Evolutionary conservation across 2,797 vertebrate genomes (phyloP).

Genomic region (Darevskia nairensis): DNA sequence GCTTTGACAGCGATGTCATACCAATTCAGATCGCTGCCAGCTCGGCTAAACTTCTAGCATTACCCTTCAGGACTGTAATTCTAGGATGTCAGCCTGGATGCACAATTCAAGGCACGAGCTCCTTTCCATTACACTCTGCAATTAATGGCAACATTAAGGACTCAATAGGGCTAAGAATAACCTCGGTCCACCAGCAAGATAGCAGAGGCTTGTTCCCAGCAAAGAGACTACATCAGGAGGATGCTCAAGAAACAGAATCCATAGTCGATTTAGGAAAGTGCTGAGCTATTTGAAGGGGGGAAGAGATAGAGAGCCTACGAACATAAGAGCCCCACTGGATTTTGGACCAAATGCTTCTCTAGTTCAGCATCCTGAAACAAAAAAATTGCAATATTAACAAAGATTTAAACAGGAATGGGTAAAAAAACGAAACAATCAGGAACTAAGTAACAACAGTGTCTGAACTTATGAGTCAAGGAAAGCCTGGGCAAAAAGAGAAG

Average conservation of each 20-base stretch:
- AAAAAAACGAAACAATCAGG: no score
- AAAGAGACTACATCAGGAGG: background rate
- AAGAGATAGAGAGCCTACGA: no score
- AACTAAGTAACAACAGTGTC: no score
- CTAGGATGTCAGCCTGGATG: background rate
- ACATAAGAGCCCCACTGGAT: no score
- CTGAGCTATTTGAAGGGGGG: background rate
- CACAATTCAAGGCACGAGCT: background rate
- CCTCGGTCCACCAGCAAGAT: background rate
- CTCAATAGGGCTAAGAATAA: conserved; percentile 18
- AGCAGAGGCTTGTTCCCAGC: background rate
- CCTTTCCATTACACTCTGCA: conserved; percentile 7
- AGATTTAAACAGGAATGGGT: no score
- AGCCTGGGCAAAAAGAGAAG: no score
- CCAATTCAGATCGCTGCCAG: conserved; percentile 37
- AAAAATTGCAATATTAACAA: no score
- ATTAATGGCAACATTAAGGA: conserved; percentile 17
- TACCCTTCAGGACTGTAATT: conserved; percentile 19
- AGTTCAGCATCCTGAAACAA: no score
- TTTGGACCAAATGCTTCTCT: no score
- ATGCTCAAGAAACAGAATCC: conserved; percentile 21
- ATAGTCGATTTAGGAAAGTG: background rate
- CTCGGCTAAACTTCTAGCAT: conserved; percentile 7
- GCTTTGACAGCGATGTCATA: conserved; percentile 49
- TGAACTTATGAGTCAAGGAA: no score